Evolutionary conservation across 1,140 invertebrate genomes (phyloP).

Genomic region (Homarus americanus): DNA sequence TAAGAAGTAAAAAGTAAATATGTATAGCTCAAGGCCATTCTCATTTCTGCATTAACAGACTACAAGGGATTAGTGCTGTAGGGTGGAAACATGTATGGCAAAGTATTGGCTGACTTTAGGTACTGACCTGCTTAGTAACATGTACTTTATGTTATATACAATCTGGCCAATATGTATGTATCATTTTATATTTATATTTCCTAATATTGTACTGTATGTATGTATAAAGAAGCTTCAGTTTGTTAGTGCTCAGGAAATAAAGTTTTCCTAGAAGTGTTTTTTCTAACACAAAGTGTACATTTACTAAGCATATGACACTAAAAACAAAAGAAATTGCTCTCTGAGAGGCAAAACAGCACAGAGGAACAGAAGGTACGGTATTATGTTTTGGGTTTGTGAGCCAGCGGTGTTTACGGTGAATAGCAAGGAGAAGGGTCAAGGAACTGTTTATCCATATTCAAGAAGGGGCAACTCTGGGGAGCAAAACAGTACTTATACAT

Average conservation of each 20-base stretch:
- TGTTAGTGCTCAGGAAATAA: slow-evolving; percentile 24
- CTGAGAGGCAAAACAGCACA: slow-evolving; percentile 51
- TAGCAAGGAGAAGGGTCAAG: slow-evolving; percentile 67
- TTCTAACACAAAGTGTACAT: slow-evolving; percentile 27
- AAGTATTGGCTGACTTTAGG: slow-evolving; percentile 10
- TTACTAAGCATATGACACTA: slow-evolving; percentile 40
- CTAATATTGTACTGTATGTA: slow-evolving; percentile 37
- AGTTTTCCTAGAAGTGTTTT: slow-evolving; percentile 24
- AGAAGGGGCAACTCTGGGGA: slow-evolving; percentile 65
- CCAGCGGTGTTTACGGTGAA: slow-evolving; percentile 68
- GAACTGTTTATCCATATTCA: slow-evolving; percentile 69
- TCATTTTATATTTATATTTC: not conserved
- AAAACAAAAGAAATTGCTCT: slow-evolving; percentile 30
- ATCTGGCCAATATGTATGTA: slow-evolving; percentile 18
- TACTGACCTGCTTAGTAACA: slow-evolving; percentile 44
- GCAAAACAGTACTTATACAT: not conserved
- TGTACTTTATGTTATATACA: slow-evolving; percentile 25
- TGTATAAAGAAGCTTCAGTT: slow-evolving; percentile 9
- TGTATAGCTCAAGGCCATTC: slow-evolving; percentile 12
- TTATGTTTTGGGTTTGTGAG: slow-evolving; percentile 60
- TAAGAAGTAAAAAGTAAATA: not conserved
- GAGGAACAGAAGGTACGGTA: slow-evolving; percentile 66
- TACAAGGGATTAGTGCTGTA: slow-evolving; percentile 56
- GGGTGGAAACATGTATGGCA: slow-evolving; percentile 50
- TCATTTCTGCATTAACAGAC: slow-evolving; percentile 1